Evolutionary conservation across 2,888 invertebrate genomes (phyloP).

Genomic region (Ceratothoa steindachneri): DNA sequence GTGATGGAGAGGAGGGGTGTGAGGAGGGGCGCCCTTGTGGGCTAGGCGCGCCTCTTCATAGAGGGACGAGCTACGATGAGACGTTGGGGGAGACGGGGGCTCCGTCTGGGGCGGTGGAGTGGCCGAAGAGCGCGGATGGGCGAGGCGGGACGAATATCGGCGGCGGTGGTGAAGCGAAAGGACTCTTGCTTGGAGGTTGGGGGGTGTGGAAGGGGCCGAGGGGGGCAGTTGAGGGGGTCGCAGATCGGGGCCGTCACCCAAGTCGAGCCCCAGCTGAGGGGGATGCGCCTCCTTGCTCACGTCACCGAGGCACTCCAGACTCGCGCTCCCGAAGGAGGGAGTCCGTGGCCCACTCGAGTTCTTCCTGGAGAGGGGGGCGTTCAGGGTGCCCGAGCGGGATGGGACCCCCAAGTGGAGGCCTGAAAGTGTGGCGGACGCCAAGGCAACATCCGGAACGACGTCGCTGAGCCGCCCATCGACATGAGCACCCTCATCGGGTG

Average conservation of each 20-base stretch:
- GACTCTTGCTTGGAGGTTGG: slow-evolving; percentile 13
- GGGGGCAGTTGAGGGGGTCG: neutral
- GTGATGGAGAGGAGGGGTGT: slow-evolving; percentile 34
- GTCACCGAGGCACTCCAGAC: slow-evolving; percentile 37
- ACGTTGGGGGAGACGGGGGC: slow-evolving; percentile 13
- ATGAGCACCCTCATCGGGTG: slow-evolving; percentile 16
- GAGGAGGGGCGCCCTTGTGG: slow-evolving; percentile 29
- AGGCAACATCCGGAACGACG: slow-evolving; percentile 44
- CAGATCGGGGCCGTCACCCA: slow-evolving; percentile 46
- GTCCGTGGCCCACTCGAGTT: slow-evolving; percentile 18
- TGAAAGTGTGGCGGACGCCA: slow-evolving; percentile 42
- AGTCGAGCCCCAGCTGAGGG: slow-evolving; percentile 37
- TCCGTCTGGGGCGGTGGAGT: slow-evolving; percentile 23
- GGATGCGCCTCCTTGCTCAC: slow-evolving; percentile 12
- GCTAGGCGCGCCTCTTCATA: slow-evolving; percentile 3
- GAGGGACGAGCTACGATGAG: neutral
- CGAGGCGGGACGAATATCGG: slow-evolving; percentile 19
- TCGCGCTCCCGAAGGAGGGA: slow-evolving; percentile 15
- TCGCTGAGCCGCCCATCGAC: slow-evolving; percentile 42
- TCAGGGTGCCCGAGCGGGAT: slow-evolving; percentile 10
- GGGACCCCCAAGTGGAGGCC: slow-evolving; percentile 28
- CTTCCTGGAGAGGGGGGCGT: neutral
- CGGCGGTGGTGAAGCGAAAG: slow-evolving; percentile 17
- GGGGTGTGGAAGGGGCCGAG: neutral
- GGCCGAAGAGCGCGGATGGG: slow-evolving; percentile 17